A percentile compares a stretch with the other conserved stretches of the same genome.
These are phyloP conservation scores for Drosophila tsacasi DNA, from an alignment of 1,140 invertebrate genomes.

Conservation along the genomic window DNA sequence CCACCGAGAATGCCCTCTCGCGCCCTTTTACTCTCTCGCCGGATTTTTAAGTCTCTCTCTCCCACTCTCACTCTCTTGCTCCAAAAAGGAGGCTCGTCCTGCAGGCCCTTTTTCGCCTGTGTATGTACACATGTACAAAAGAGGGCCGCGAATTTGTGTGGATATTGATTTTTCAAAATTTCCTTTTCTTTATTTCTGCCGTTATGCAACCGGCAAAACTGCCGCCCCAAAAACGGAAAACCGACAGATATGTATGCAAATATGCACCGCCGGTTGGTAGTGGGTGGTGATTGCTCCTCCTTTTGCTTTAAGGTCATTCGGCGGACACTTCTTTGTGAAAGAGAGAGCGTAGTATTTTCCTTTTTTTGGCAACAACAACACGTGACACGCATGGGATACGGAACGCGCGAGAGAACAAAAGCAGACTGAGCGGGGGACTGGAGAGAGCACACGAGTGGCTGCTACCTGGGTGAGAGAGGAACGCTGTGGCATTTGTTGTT, in stretches of 20 bases:
- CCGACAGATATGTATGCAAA: constrained; percentile 9
- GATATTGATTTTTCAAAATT: constrained; percentile 67
- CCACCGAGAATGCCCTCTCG: constrained; percentile 16
- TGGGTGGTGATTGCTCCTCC: constrained; percentile 14
- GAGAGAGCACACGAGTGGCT: constrained; percentile 22
- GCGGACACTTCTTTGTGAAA: constrained; percentile 62
- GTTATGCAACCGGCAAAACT: constrained; percentile 52
- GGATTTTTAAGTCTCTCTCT: constrained; percentile 1
- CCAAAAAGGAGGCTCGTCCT: constrained; percentile 76
- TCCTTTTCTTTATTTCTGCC: constrained; percentile 24
- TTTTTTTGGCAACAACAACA: constrained; percentile 50
- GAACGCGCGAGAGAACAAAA: constrained; percentile 13
- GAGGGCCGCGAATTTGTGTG: neutral
- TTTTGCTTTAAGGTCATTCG: constrained; percentile 74
- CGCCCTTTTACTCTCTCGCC: constrained; percentile 1
- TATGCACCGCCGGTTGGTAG: constrained; percentile 38
- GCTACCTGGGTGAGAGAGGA: constrained; percentile 30
- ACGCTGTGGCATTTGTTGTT: constrained; percentile 24
- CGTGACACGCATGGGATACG: constrained; percentile 58
- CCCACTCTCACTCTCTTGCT: neutral
- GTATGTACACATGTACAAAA: constrained; percentile 11
- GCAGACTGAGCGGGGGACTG: constrained; percentile 14
- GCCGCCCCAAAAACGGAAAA: constrained; percentile 16
- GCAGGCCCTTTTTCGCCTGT: constrained; percentile 17
- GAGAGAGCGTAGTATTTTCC: constrained; percentile 30